A percentile compares a stretch with the other conserved stretches of the same genome.
Evolutionary conservation across 2,888 invertebrate genomes (phyloP).

Genomic region (Poecilus cupreus): DNA sequence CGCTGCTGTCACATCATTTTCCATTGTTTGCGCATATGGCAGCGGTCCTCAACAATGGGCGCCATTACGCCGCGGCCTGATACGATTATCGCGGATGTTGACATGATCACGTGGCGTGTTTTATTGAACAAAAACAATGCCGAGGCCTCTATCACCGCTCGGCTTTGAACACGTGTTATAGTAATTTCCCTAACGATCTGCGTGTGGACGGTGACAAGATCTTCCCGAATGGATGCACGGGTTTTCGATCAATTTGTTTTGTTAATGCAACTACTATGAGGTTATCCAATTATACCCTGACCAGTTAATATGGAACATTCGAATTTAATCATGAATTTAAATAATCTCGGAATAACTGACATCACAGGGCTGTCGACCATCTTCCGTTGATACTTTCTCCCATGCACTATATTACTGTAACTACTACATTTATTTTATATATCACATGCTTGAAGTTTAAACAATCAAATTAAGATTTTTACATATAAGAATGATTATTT

Average conservation of each 20-base stretch:
- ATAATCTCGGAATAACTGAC: too few species aligned
- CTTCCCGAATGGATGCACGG: not conserved
- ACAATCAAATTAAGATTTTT: too few species aligned
- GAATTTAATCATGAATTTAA: too few species aligned
- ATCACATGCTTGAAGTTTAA: too few species aligned
- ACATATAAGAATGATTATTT: too few species aligned
- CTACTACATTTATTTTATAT: too few species aligned
- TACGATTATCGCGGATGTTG: slow-evolving; percentile 51
- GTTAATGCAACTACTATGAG: not conserved
- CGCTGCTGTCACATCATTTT: slow-evolving; percentile 49
- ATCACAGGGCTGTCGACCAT: too few species aligned
- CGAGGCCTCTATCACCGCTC: slow-evolving; percentile 8
- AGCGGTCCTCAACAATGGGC: slow-evolving; percentile 48
- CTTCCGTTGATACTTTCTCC: too few species aligned
- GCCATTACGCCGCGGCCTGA: slow-evolving; percentile 33
- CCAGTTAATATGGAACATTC: too few species aligned
- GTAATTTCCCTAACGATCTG: slow-evolving; percentile 46
- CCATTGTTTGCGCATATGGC: slow-evolving; percentile 51
- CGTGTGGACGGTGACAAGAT: not conserved
- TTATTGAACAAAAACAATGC: slow-evolving; percentile 54
- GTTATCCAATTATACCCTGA: too few species aligned
- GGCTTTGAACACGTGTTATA: slow-evolving; percentile 50
- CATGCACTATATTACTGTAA: too few species aligned
- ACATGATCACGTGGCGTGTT: slow-evolving; percentile 46
- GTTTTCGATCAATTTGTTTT: not conserved